These are phyloP conservation scores for Cochlearius cochlearius DNA, from an alignment of 2,113 vertebrate genomes.

Conservation along the genomic window DNA sequence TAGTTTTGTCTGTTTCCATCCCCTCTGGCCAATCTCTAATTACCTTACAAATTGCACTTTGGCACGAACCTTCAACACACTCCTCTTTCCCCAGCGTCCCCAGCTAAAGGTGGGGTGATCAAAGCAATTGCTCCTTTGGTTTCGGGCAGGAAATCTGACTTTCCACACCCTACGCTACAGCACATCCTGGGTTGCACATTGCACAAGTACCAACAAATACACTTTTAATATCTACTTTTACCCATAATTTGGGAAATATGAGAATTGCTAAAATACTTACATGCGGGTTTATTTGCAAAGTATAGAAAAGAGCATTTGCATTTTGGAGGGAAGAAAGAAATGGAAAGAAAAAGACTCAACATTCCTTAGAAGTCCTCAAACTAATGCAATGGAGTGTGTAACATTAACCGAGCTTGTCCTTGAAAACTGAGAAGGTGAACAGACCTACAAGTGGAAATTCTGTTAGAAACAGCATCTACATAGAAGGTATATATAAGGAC, in stretches of 20 bases:
- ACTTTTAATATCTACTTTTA: not conserved
- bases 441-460: not conserved
- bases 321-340: not conserved
- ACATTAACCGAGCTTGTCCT: not conserved
- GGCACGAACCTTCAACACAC: not conserved
- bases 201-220: not conserved
- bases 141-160: not conserved
- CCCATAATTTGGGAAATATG: not conserved
- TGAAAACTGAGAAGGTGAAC: not conserved
- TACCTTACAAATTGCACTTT: not conserved
- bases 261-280: not conserved
- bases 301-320: not conserved
- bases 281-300: not conserved
- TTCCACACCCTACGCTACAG: not conserved
- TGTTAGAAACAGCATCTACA: not conserved
- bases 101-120: not conserved
- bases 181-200: not conserved
- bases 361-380: not conserved
- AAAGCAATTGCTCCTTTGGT: not conserved
- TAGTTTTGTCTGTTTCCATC: not conserved
- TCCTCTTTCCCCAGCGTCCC: not conserved
- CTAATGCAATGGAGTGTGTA: not conserved
- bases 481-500: not conserved
- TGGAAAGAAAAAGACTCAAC: not conserved
- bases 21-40: not conserved